A percentile compares a stretch with the other conserved stretches of the same genome.
Evolutionary conservation across 2,797 vertebrate species (phyloP).

Genomic region (Mallotus villosus): DNA sequence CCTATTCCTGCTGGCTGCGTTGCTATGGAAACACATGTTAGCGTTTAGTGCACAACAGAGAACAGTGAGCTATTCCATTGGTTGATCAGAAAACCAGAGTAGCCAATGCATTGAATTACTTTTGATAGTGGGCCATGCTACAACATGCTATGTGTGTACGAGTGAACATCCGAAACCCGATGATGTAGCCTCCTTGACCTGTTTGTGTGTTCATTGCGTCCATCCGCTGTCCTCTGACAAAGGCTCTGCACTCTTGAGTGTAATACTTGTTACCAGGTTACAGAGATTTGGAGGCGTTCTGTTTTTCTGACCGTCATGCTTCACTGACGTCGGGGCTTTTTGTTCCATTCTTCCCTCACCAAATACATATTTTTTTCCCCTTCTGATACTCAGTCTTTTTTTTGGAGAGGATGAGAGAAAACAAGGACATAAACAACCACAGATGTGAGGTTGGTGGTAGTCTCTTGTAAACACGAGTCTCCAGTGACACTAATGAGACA

Average conservation of each 20-base stretch:
- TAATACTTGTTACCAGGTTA: conserved; percentile 73
- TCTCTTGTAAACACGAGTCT: conserved; percentile 47
- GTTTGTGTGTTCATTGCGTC: conserved; percentile 25
- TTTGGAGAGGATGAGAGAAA: conserved; percentile 54
- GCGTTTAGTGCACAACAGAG: conserved; percentile 48
- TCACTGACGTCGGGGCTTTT: conserved; percentile 74
- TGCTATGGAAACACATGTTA: conserved; percentile 58
- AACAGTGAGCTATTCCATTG: conserved; percentile 35
- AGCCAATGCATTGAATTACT: not conserved
- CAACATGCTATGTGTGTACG: not conserved
- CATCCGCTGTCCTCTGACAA: conserved; percentile 56
- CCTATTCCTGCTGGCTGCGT: conserved; percentile 43
- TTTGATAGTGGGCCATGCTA: not conserved
- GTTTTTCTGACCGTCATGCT: conserved; percentile 64
- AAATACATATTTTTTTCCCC: conserved; percentile 50
- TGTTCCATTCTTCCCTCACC: conserved; percentile 46
- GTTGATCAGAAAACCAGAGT: conserved; percentile 22
- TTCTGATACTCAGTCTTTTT: conserved; percentile 55
- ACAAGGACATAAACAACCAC: conserved; percentile 47
- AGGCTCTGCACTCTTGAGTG: conserved; percentile 45
- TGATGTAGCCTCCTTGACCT: not conserved
- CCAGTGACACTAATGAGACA: conserved; percentile 44
- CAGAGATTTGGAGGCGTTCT: conserved; percentile 61
- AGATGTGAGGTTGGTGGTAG: conserved; percentile 34
- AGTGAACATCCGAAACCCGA: not conserved